A percentile compares a stretch with the other conserved stretches of the same genome.
Conservation (phyloP, 1,140 invertebrate species). For the Hyposmocoma kahamanoa region DNA sequence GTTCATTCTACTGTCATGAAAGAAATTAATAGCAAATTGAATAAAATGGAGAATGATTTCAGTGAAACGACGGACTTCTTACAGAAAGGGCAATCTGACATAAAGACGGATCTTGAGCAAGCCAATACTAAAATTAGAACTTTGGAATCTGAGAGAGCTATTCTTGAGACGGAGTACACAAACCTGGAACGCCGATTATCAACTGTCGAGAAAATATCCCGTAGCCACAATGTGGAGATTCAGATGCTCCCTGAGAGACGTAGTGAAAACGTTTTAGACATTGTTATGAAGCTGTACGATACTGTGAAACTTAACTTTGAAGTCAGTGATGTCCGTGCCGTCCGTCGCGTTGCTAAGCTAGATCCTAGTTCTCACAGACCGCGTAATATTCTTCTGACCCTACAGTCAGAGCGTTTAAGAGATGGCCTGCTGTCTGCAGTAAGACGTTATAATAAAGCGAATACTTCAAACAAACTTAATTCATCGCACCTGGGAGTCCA, state of each 20-base stretch:
- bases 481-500: neutral
- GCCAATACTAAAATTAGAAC: too few species aligned
- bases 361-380: neutral
- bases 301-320: neutral
- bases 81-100: too few species aligned
- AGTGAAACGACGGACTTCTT: too few species aligned
- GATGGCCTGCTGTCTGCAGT: neutral
- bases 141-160: neutral
- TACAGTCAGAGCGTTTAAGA: neutral
- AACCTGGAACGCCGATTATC: neutral
- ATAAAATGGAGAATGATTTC: too few species aligned
- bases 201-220: neutral
- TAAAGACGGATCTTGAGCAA: too few species aligned
- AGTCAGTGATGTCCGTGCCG: neutral
- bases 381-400: neutral
- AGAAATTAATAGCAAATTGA: too few species aligned
- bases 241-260: neutral
- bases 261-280: neutral
- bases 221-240: slow-evolving; percentile 1
- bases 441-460: neutral
- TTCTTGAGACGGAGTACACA: neutral
- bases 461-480: neutral
- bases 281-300: slow-evolving; percentile 4
- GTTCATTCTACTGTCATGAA: too few species aligned
- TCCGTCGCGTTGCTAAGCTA: slow-evolving; percentile 5